These are phyloP conservation scores for Elgaria multicarinata DNA, from an alignment of 2,113 vertebrate genomes.

Conservation along the genomic window DNA sequence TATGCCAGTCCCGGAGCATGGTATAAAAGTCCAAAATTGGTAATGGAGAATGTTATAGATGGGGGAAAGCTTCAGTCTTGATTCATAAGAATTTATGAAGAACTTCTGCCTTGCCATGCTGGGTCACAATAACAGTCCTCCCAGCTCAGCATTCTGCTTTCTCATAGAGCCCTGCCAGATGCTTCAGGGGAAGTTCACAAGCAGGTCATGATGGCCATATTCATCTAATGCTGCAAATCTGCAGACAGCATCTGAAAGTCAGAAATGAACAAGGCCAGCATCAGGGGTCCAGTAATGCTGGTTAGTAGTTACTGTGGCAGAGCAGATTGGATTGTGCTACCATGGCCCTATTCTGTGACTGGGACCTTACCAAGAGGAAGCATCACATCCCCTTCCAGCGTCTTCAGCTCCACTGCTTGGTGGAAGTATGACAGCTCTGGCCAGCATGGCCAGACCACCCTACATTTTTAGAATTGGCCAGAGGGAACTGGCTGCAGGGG, in stretches of 20 bases:
- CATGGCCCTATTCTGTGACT: neutral
- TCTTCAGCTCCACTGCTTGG: neutral
- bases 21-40: neutral
- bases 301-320: neutral
- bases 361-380: neutral
- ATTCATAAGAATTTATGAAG: too few relatives aligned
- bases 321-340: neutral
- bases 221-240: neutral
- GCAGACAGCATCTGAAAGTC: constrained; percentile 9
- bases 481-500: neutral
- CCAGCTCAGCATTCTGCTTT: neutral
- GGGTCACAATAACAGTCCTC: neutral
- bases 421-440: neutral
- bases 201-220: neutral
- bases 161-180: neutral
- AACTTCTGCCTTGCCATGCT: neutral
- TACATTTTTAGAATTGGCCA: neutral
- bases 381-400: too few relatives aligned
- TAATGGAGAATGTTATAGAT: neutral
- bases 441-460: neutral
- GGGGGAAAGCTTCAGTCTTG: neutral
- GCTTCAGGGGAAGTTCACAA: constrained; percentile 10
- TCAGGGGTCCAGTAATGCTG: neutral
- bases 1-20: neutral
- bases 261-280: neutral